These are phyloP conservation scores for Micromesistius poutassou DNA, from an alignment of 2,797 vertebrate species.

Conservation along the genomic window DNA sequence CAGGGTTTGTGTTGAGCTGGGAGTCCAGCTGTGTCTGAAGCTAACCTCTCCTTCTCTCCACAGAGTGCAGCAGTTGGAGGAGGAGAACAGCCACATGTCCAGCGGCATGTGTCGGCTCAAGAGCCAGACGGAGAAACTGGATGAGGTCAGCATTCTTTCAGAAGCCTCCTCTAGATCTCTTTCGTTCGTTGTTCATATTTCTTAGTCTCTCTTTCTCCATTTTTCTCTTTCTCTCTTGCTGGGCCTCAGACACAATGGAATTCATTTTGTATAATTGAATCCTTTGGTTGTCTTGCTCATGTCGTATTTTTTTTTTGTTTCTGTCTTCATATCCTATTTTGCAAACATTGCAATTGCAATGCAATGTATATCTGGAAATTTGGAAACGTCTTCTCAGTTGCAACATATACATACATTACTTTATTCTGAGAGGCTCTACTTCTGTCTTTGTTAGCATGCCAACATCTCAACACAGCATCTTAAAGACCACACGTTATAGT, in stretches of 20 bases:
- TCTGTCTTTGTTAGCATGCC: not conserved
- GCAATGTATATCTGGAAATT: too few species aligned
- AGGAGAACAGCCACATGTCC: conserved; percentile 83
- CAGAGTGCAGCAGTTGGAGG: conserved; percentile 88
- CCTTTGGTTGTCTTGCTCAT: not conserved
- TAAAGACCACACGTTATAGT: not conserved
- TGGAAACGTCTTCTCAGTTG: not conserved
- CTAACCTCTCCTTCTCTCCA: conserved; percentile 16
- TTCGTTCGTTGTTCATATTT: not conserved
- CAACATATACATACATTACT: not conserved
- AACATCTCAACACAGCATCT: not conserved
- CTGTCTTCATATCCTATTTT: not conserved
- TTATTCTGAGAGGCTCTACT: not conserved
- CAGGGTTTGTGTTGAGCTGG: not conserved
- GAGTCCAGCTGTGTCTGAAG: not conserved
- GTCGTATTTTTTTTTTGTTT: not conserved
- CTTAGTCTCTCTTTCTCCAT: not conserved
- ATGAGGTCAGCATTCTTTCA: conserved; percentile 77
- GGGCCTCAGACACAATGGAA: not conserved
- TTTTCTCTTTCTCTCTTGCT: not conserved
- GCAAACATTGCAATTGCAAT: not conserved
- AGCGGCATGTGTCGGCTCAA: conserved; percentile 81
- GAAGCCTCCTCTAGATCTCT: not conserved
- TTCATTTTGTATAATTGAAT: not conserved
- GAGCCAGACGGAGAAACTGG: conserved; percentile 88